These are phyloP conservation scores for Melangyna quadrimaculata DNA, from an alignment of 2,888 invertebrate genomes.

Conservation along the genomic window DNA sequence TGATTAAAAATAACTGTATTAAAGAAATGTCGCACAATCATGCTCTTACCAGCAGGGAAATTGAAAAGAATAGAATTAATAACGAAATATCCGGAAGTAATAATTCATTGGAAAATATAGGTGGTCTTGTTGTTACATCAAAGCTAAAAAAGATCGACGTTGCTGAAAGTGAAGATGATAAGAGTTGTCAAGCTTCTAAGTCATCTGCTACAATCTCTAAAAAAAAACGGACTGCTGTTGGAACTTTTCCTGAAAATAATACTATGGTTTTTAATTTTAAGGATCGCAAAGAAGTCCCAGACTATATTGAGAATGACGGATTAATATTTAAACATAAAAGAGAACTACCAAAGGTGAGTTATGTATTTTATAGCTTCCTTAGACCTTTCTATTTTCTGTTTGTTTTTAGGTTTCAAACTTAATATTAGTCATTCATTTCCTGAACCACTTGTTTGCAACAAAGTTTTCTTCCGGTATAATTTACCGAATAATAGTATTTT, in stretches of 20 bases:
- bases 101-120: constrained; percentile 30
- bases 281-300: constrained; percentile 91
- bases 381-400: not conserved
- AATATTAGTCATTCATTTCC: not conserved
- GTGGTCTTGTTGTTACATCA: not conserved
- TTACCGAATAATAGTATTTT: not conserved
- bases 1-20: constrained; percentile 64
- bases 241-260: constrained; percentile 83
- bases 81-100: constrained; percentile 79
- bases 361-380: not conserved
- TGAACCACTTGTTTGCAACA: not conserved
- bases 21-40: constrained; percentile 31
- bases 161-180: constrained; percentile 46
- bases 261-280: constrained; percentile 94
- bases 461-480: not conserved
- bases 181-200: constrained; percentile 30
- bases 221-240: constrained; percentile 75
- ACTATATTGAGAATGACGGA: constrained; percentile 95
- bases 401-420: not conserved
- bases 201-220: constrained; percentile 74
- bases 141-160: constrained; percentile 40
- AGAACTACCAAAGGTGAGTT: constrained; percentile 88
- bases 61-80: constrained; percentile 87
- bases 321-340: constrained; percentile 86
- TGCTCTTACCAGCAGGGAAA: constrained; percentile 83